Evolutionary conservation across 2,888 invertebrate genomes (phyloP).

Genomic region (Helobdella robusta): DNA sequence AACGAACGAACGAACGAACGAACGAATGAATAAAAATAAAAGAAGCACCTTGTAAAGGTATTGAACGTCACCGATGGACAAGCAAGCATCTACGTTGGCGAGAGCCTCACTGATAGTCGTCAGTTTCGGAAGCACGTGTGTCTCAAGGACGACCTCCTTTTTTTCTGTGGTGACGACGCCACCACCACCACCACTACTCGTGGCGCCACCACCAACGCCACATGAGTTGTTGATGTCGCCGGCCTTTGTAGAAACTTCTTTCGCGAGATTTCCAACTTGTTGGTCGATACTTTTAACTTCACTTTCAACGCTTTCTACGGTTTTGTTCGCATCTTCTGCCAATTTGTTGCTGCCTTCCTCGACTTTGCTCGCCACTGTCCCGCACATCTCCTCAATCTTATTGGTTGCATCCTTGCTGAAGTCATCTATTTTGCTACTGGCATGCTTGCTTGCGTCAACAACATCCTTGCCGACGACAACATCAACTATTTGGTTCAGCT

Average conservation of each 20-base stretch:
- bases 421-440: neutral
- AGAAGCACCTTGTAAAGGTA: too few species aligned
- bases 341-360: neutral
- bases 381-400: too few species aligned
- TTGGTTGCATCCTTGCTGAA: neutral
- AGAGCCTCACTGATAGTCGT: too few species aligned
- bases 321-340: neutral
- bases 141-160: too few species aligned
- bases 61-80: too few species aligned
- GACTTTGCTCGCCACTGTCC: too few species aligned
- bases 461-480: neutral
- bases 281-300: conserved; percentile 2
- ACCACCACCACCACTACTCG: conserved; percentile 89
- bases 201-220: conserved; percentile 88
- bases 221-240: conserved; percentile 90
- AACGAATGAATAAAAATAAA: too few species aligned
- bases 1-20: too few species aligned
- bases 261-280: neutral
- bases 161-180: too few species aligned
- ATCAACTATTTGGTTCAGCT: neutral
- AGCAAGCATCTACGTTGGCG: too few species aligned
- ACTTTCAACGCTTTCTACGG: neutral
- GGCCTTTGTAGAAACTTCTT: conserved; percentile 54
- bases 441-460: neutral
- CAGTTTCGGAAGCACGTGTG: too few species aligned